A percentile compares a stretch with the other conserved stretches of the same genome.
Conservation (phyloP, 1,140 invertebrate species). For the Drosophila leontia region DNA sequence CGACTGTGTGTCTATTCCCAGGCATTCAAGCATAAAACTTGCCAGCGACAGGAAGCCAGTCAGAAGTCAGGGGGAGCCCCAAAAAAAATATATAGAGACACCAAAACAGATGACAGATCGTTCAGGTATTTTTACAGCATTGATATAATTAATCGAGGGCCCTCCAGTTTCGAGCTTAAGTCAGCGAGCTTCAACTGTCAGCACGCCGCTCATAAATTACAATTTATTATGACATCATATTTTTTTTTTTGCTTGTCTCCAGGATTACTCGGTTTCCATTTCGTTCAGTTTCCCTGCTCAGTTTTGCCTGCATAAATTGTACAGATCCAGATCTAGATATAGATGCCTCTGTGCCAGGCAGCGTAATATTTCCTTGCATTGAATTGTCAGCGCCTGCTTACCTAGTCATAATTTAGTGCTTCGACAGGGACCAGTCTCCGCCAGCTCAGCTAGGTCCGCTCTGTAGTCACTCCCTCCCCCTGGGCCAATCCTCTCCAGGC, state of each 20-base stretch:
- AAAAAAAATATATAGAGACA: slow-evolving; percentile 31
- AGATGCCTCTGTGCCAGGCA: slow-evolving; percentile 35
- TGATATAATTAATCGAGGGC: slow-evolving; percentile 48
- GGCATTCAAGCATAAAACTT: slow-evolving; percentile 73
- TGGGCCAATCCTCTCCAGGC: slow-evolving; percentile 22
- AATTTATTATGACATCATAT: slow-evolving; percentile 79
- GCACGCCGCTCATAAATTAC: slow-evolving; percentile 67
- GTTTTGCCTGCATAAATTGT: slow-evolving; percentile 73
- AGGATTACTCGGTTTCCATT: slow-evolving; percentile 60
- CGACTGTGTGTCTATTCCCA: slow-evolving; percentile 54
- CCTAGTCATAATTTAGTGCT: slow-evolving; percentile 75
- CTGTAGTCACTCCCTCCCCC: slow-evolving; percentile 12
- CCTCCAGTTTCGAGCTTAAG: slow-evolving; percentile 18
- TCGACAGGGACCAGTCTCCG: slow-evolving; percentile 46
- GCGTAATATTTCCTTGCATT: slow-evolving; percentile 61
- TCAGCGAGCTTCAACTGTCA: slow-evolving; percentile 50
- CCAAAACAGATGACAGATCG: slow-evolving; percentile 62
- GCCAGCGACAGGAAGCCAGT: slow-evolving; percentile 60
- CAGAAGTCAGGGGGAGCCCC: slow-evolving; percentile 9
- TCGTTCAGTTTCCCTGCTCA: slow-evolving; percentile 37
- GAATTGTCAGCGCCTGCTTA: slow-evolving; percentile 75
- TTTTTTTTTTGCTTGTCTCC: slow-evolving; percentile 40
- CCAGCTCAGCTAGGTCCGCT: slow-evolving; percentile 19
- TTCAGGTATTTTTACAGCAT: slow-evolving; percentile 69
- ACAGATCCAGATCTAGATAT: slow-evolving; percentile 53